Conservation (phyloP, 2,113 vertebrate species). For the Hystrix cristata region DNA sequence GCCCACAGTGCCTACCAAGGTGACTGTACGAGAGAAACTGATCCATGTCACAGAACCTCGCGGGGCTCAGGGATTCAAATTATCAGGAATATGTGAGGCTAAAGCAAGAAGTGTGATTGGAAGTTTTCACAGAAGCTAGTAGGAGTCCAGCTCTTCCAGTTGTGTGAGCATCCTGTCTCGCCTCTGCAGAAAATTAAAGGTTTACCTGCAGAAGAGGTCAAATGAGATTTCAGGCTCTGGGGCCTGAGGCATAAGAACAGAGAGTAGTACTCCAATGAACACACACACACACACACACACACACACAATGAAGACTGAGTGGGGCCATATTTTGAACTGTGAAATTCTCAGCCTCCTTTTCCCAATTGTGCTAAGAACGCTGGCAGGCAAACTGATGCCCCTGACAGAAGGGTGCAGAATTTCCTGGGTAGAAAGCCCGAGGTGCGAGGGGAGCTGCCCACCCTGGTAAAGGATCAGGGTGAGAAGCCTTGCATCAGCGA, state of each 20-base stretch:
- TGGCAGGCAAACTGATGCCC: accelerated
- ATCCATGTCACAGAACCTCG: not conserved
- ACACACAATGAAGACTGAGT: too few species aligned
- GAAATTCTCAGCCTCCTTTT: not conserved
- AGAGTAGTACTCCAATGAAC: accelerated
- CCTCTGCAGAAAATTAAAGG: not conserved
- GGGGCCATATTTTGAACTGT: not conserved
- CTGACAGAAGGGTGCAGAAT: not conserved
- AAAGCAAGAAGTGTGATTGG: too few species aligned
- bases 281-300: not conserved
- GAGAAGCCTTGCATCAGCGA: not conserved
- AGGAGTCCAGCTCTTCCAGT: not conserved
- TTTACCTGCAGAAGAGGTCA: not conserved
- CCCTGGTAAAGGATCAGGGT: accelerated
- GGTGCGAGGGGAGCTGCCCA: not conserved
- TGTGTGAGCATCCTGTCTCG: not conserved
- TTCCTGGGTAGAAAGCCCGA: not conserved
- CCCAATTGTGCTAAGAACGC: not conserved
- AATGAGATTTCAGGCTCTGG: not conserved
- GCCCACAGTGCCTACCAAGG: not conserved
- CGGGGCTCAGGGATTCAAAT: not conserved
- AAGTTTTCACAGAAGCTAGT: not conserved
- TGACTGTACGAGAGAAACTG: not conserved
- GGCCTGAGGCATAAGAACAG: not conserved
- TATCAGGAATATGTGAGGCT: too few species aligned